Conservation (phyloP, 1,140 invertebrate species). For the Drosophila punjabiensis region DNA sequence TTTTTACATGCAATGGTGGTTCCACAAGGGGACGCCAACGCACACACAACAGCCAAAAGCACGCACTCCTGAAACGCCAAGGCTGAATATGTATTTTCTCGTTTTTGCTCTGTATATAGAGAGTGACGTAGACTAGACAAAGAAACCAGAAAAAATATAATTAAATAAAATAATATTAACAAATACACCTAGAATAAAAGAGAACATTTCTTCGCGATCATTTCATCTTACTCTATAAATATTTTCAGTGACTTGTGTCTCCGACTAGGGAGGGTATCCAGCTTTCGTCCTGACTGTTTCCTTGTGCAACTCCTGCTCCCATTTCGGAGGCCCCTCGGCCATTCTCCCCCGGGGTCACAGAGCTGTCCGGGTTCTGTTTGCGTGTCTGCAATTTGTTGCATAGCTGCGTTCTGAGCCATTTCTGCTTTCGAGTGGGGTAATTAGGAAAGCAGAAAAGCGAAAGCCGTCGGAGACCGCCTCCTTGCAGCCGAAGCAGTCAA, state of each 20-base stretch:
- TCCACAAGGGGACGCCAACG: conserved; percentile 13
- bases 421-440: conserved; percentile 56
- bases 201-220: not conserved
- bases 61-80: conserved; percentile 20
- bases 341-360: conserved; percentile 14
- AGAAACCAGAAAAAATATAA: not conserved
- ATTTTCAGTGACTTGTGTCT: not conserved
- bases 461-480: conserved; percentile 39
- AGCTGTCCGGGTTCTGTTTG: conserved; percentile 33
- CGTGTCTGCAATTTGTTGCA: conserved; percentile 64
- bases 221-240: not conserved
- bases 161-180: not conserved
- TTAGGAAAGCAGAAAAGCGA: conserved; percentile 73
- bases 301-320: conserved; percentile 8
- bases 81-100: conserved; percentile 17
- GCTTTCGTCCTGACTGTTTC: not conserved
- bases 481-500: conserved; percentile 14
- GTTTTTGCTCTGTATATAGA: not conserved
- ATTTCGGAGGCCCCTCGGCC: conserved; percentile 8
- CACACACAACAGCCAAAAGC: conserved; percentile 14
- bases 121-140: not conserved
- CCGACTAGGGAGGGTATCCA: not conserved
- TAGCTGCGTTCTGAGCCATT: conserved; percentile 64
- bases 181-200: no score
- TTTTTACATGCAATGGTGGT: conserved; percentile 23